Base-by-base conservation (phyloP, 2,888 invertebrate species). In the Sericinus montela region DNA sequence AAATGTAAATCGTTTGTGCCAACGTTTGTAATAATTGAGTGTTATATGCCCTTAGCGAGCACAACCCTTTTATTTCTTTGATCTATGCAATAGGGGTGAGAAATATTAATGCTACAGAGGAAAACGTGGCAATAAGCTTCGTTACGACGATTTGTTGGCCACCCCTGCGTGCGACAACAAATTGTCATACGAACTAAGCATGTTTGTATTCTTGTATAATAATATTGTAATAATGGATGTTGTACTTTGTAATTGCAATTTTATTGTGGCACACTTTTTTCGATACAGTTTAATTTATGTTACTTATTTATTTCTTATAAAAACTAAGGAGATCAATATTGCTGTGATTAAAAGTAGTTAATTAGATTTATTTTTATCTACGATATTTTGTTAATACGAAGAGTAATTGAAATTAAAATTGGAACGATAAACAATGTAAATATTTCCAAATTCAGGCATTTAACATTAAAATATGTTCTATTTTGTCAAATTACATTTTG, bases 21-120 rank as follows among this genome's bases (percentile, higher is more conserved):
- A 85, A 86, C 79, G 75, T 85, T 82, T 80, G 78, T 84, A 76
- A 80, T 84, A 82, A 82, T 82, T 75, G 80, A 82, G 82, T 80
- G 78, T 77, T 76, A 67, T 69, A 72, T 80, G 75, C 84, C 81
- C 84, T 81, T 72, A 69, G 71, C 78, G 67, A 72, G 68, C 70
- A 72, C 75, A 81, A 82, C 86, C 87, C 81, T 83, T 84, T 75
- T 73, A 74, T 85, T 84, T 78, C 83, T 85, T 87, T 88, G 86
- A 87, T 87, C 83, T 85, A 80, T 77, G 75, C 78, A 72, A 67
- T 66, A 67, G 81, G 86, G 86, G 83, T 82, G 85, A 74, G 74
- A 83, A 81, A 81, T 81, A 78, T 84, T 85, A 84, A 80, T 79
- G 72, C 77, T 65, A 69, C 70, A 73, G 71, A 75, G 70, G 74